Evolutionary conservation across 2,888 invertebrate genomes (phyloP).

Genomic region (Lysandra bellargus): DNA sequence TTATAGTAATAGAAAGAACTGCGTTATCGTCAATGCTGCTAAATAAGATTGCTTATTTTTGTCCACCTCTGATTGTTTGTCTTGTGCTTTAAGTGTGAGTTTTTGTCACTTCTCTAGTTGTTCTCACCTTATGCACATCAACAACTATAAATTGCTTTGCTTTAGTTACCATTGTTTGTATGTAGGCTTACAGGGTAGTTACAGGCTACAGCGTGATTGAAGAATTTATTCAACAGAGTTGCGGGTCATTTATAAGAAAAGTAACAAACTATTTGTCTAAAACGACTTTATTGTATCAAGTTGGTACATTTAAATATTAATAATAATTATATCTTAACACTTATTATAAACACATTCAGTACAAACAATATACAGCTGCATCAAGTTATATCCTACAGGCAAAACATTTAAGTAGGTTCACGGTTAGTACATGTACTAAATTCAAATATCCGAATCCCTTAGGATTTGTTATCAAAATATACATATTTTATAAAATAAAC

Average conservation of each 20-base stretch:
- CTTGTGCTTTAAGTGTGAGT: too few species aligned
- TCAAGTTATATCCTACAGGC: constrained; percentile 28
- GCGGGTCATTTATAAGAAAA: neutral
- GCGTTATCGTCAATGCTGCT: neutral
- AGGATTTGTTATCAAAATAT: constrained; percentile 14
- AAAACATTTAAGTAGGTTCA: constrained; percentile 21
- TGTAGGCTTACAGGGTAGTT: too few species aligned
- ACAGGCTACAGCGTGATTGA: too few species aligned
- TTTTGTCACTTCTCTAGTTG: too few species aligned
- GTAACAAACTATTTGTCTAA: constrained; percentile 44
- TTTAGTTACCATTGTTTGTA: too few species aligned
- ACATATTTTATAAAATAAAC: neutral
- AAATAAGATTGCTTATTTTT: neutral
- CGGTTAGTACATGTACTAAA: neutral
- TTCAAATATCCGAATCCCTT: neutral
- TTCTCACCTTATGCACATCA: too few species aligned
- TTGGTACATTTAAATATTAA: constrained; percentile 53
- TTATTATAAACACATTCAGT: constrained; percentile 51
- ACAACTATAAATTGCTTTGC: too few species aligned
- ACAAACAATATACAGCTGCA: constrained; percentile 63
- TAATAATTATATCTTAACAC: constrained; percentile 52
- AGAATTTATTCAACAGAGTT: too few species aligned
- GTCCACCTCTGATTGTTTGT: neutral
- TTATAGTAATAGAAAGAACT: neutral
- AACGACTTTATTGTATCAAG: constrained; percentile 67